These are phyloP conservation scores for Galeruca laticollis DNA, from an alignment of 2,888 invertebrate genomes.

Conservation along the genomic window DNA sequence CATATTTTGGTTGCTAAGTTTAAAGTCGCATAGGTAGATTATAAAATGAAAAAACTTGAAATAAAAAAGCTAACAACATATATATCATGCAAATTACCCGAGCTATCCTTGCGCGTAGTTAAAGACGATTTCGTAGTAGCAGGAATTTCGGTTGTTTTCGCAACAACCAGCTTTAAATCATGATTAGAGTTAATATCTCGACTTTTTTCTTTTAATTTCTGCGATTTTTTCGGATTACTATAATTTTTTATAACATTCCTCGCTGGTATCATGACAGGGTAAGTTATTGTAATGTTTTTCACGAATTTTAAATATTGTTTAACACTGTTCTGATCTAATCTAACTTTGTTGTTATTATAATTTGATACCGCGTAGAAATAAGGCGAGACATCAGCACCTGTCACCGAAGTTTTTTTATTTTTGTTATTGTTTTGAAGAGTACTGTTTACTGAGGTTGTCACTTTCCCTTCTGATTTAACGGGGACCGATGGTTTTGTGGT, in stretches of 20 bases:
- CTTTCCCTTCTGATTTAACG: slow-evolving; percentile 55
- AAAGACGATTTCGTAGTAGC: slow-evolving; percentile 35
- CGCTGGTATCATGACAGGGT: slow-evolving; percentile 75
- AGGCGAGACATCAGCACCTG: slow-evolving; percentile 57
- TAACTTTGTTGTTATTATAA: slow-evolving; percentile 57
- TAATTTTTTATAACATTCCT: slow-evolving; percentile 62
- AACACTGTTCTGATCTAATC: slow-evolving; percentile 58
- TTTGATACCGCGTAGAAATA: slow-evolving; percentile 61
- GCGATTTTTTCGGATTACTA: slow-evolving; percentile 60
- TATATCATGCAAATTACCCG: slow-evolving; percentile 54
- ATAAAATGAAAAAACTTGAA: too few relatives aligned
- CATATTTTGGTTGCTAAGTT: too few relatives aligned
- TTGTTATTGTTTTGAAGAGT: slow-evolving; percentile 45
- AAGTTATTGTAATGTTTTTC: slow-evolving; percentile 70
- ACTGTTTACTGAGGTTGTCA: slow-evolving; percentile 46
- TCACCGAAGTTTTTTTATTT: slow-evolving; percentile 51
- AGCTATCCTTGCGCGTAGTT: slow-evolving; percentile 38
- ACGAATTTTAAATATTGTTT: slow-evolving; percentile 62
- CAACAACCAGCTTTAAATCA: slow-evolving; percentile 61
- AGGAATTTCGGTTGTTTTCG: slow-evolving; percentile 52
- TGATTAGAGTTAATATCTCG: slow-evolving; percentile 65
- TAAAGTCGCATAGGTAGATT: too few relatives aligned
- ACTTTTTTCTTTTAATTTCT: slow-evolving; percentile 66
- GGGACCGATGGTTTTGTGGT: slow-evolving; percentile 53
- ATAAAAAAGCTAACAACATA: slow-evolving; percentile 46